Evolutionary conservation across 2,797 vertebrate genomes (phyloP).

Genomic region (Gallirallus australis): DNA sequence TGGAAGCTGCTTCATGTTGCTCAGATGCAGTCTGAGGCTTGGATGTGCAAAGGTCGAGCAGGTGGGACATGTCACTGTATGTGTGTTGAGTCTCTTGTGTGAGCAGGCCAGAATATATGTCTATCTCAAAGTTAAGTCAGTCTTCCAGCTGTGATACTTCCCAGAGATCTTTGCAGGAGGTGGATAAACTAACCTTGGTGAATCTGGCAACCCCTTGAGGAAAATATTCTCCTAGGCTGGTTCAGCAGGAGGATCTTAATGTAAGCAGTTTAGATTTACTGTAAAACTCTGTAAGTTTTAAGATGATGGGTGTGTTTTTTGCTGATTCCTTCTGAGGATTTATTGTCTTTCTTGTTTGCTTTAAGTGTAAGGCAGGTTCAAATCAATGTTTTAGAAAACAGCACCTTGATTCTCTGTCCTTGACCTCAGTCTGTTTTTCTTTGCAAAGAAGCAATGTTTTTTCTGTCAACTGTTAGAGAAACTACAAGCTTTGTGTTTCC

Average conservation of each 20-base stretch:
- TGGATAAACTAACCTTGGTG: not conserved
- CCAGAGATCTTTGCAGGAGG: not conserved
- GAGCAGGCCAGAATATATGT: not conserved
- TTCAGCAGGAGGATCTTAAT: not conserved
- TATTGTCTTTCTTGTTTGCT: conserved; percentile 16
- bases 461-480: not conserved
- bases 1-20: not conserved
- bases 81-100: not conserved
- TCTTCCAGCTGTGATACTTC: not conserved
- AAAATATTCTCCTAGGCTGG: not conserved
- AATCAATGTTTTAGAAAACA: conserved; percentile 45
- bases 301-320: not conserved
- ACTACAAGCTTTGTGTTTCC: conserved; percentile 9
- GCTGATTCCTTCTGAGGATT: conserved; percentile 3
- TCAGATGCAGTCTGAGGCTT: not conserved
- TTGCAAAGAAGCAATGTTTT: not conserved
- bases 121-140: not conserved
- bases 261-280: not conserved
- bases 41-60: not conserved
- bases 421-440: not conserved
- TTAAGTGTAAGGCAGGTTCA: conserved; percentile 23
- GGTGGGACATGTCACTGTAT: not conserved
- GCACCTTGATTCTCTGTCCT: conserved; percentile 19
- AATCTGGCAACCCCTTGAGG: not conserved
- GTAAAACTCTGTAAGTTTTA: not conserved